Evolutionary conservation across 23 tunicate species (phyloP).

Genomic region (Corella eumyota): DNA sequence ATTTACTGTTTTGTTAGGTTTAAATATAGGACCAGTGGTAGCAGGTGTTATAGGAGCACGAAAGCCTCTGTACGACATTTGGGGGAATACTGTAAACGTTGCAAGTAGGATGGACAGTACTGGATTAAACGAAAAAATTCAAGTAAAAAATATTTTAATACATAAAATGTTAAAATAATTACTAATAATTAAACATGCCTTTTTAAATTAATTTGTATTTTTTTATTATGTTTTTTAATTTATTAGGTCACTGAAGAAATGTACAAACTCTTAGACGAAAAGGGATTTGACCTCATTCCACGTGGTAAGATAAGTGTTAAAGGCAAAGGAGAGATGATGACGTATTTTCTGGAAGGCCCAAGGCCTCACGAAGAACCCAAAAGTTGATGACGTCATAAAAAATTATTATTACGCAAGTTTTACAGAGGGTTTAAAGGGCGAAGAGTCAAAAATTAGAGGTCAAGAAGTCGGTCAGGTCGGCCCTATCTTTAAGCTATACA

Average conservation of each 20-base stretch:
- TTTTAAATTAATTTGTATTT: not conserved
- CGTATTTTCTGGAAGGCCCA: constrained; percentile 78
- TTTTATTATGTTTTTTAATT: not conserved
- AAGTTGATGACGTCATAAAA: constrained; percentile 29
- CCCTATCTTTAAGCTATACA: too few species aligned
- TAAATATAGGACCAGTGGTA: constrained; percentile 81
- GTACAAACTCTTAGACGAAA: constrained; percentile 46
- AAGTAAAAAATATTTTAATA: constrained; percentile 33
- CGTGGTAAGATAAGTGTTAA: constrained; percentile 69
- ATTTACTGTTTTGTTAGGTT: too few species aligned
- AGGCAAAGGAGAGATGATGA: constrained; percentile 90
- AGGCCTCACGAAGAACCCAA: constrained; percentile 71
- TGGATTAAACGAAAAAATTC: constrained; percentile 76
- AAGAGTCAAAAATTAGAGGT: too few species aligned
- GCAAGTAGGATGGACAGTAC: constrained; percentile 98
- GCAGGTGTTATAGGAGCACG: constrained; percentile 69
- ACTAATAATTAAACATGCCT: not conserved
- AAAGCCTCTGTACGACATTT: constrained; percentile 67
- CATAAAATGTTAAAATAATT: not conserved
- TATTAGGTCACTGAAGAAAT: constrained; percentile 69
- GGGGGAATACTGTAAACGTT: constrained; percentile 91
- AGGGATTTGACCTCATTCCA: constrained; percentile 67
- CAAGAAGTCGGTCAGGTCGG: too few species aligned
- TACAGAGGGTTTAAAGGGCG: too few species aligned
- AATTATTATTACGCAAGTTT: too few species aligned